Percentiles rank a stretch among this genome's conserved stretches.
Conservation (phyloP, 2,113 vertebrate species). For the Camelus bactrianus region DNA sequence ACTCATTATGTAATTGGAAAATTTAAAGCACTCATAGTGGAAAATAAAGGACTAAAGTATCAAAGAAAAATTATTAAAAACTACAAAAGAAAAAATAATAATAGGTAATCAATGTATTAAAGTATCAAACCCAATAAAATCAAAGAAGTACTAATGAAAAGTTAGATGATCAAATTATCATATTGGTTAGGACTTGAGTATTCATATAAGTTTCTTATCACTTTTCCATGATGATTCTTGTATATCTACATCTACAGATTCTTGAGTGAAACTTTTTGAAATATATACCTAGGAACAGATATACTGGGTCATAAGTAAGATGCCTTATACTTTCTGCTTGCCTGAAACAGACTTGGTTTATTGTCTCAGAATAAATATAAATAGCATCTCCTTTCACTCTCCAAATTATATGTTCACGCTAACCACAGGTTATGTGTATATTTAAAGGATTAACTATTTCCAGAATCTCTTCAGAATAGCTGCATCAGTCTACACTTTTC, state of each 20-base stretch:
- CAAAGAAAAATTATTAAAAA: neutral
- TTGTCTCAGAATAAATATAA: neutral
- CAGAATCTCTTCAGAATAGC: neutral
- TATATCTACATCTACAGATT: neutral
- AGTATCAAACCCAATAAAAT: neutral
- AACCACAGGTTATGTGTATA: neutral
- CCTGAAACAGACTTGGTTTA: neutral
- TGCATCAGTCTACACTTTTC: neutral
- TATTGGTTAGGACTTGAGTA: neutral
- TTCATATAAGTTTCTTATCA: neutral
- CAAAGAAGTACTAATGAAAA: neutral
- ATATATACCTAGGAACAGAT: neutral
- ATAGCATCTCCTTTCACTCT: neutral
- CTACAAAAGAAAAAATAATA: neutral
- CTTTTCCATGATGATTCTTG: neutral
- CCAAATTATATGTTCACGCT: neutral
- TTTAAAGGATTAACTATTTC: neutral
- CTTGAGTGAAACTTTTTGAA: slow-evolving; percentile 4
- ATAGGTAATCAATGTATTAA: neutral
- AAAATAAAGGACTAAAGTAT: neutral
- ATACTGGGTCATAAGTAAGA: neutral
- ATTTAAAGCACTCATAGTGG: neutral
- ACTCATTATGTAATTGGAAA: neutral
- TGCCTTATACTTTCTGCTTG: neutral
- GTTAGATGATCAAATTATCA: neutral